These are phyloP conservation scores for Stenchaetothrips biformis DNA, from an alignment of 2,888 invertebrate genomes.

Conservation along the genomic window DNA sequence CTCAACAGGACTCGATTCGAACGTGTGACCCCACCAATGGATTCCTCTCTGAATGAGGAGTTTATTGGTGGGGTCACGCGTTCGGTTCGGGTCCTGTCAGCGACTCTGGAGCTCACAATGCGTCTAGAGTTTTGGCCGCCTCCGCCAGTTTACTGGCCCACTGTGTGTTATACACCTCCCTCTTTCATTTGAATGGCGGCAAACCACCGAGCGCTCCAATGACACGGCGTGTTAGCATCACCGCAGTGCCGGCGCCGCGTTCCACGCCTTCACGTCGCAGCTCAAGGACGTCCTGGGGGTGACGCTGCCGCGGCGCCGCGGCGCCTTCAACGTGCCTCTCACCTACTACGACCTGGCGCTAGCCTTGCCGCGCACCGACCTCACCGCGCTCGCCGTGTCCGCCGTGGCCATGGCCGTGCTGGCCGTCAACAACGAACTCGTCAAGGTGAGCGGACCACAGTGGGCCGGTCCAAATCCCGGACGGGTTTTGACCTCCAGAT, in stretches of 20 bases:
- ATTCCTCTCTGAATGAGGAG: no score
- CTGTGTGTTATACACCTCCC: no score
- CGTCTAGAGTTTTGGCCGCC: no score
- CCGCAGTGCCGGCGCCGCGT: constrained; percentile 70
- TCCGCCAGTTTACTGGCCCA: no score
- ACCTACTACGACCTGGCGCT: background rate
- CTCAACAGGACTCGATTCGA: no score
- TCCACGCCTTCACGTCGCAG: constrained; percentile 82
- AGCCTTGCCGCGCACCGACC: background rate
- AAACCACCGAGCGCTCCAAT: background rate
- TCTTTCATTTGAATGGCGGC: background rate
- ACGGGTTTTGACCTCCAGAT: background rate
- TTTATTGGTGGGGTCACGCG: no score
- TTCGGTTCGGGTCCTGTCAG: no score
- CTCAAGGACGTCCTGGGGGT: constrained; percentile 62
- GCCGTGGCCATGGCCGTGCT: constrained; percentile 61
- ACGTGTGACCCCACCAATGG: no score
- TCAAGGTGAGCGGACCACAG: no score
- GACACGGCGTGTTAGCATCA: constrained; percentile 40
- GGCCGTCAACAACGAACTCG: constrained; percentile 64
- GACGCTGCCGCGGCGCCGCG: constrained; percentile 51
- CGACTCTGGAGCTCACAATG: no score
- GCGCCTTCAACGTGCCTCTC: constrained; percentile 58
- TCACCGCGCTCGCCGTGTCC: constrained; percentile 45
- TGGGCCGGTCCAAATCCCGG: no score